A percentile compares a stretch with the other conserved stretches of the same genome.
Conservation (phyloP, 2,888 invertebrate genomes). For the Drosophila phalerata region DNA sequence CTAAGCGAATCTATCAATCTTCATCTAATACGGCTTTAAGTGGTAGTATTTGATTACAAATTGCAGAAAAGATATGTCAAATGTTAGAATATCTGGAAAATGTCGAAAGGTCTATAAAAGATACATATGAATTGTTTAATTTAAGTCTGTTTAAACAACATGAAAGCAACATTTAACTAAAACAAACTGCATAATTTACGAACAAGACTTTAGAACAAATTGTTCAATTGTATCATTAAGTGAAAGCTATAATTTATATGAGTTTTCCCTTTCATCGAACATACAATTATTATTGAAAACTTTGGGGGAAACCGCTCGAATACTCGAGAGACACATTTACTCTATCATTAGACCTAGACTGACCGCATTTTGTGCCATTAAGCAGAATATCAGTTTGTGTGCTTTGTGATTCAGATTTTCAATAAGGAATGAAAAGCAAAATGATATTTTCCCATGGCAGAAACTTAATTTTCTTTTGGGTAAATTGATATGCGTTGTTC, state of each 20-base stretch:
- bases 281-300: slow-evolving; percentile 4
- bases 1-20: slow-evolving; percentile 43
- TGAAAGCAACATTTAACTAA: not conserved
- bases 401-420: slow-evolving; percentile 15
- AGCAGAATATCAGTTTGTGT: not conserved
- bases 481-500: slow-evolving; percentile 47
- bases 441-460: slow-evolving; percentile 6
- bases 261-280: slow-evolving; percentile 7
- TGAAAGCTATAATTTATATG: slow-evolving; percentile 4
- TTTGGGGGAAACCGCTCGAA: slow-evolving; percentile 1
- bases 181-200: not conserved
- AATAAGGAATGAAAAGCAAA: not conserved
- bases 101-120: not conserved
- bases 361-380: slow-evolving; percentile 27
- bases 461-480: slow-evolving; percentile 19
- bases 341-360: slow-evolving; percentile 23
- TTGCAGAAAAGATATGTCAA: slow-evolving; percentile 14
- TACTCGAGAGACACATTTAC: slow-evolving; percentile 1
- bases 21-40: slow-evolving; percentile 40
- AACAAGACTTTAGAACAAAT: not conserved
- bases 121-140: not conserved
- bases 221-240: not conserved
- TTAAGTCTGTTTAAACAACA: not conserved
- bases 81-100: not conserved
- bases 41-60: slow-evolving; percentile 28